Conservation (phyloP, 2,113 vertebrate species). For the Serranochromis macrocephalus region DNA sequence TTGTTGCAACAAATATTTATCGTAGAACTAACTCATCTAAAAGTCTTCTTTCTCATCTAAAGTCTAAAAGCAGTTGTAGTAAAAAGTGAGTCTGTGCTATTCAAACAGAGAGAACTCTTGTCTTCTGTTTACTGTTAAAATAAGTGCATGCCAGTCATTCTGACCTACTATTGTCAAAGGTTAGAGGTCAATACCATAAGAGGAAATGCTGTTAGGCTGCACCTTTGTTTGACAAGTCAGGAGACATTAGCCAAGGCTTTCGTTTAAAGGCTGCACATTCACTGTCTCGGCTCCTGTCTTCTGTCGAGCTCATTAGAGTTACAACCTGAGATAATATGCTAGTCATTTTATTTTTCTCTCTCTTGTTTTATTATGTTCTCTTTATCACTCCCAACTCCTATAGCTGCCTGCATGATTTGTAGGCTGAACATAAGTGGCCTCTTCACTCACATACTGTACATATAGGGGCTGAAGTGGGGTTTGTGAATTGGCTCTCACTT, state of each 20-base stretch:
- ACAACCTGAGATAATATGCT: neutral
- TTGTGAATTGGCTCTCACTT: slow-evolving; percentile 8
- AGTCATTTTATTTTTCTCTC: neutral
- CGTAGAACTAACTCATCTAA: neutral
- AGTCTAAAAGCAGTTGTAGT: neutral
- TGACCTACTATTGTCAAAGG: slow-evolving; percentile 36
- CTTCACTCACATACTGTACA: neutral
- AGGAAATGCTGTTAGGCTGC: slow-evolving; percentile 12
- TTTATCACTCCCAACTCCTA: neutral
- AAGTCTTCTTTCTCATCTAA: neutral
- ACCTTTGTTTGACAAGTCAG: slow-evolving; percentile 32
- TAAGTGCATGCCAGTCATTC: neutral
- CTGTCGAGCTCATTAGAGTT: neutral
- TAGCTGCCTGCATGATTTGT: slow-evolving; percentile 3
- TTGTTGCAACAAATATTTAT: neutral
- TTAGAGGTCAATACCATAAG: slow-evolving; percentile 33
- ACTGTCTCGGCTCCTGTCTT: neutral
- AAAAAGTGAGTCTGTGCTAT: neutral
- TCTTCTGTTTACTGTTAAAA: neutral
- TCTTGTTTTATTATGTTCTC: neutral
- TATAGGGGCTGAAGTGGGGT: neutral
- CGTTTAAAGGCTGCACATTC: slow-evolving; percentile 15
- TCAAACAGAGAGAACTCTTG: neutral
- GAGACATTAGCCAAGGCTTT: neutral
- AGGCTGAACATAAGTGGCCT: slow-evolving; percentile 13